Conservation (phyloP, 2,113 vertebrate species). For the Lucifuga dentata region DNA sequence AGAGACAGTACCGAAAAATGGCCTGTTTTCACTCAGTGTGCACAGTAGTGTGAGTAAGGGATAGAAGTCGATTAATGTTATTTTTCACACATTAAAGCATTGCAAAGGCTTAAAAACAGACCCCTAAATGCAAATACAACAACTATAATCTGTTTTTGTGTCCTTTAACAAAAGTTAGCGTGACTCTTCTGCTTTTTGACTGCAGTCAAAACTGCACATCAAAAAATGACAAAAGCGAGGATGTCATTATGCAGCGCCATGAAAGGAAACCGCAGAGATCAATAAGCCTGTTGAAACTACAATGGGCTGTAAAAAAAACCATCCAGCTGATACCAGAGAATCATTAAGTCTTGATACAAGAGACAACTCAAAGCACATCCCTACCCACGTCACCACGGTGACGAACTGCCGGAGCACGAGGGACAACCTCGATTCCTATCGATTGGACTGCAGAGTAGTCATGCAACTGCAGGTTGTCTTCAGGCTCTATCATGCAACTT, state of each 20-base stretch:
- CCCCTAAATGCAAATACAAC: too few relatives aligned
- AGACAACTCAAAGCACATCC: constrained; percentile 34
- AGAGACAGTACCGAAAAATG: too few relatives aligned
- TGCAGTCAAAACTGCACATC: constrained; percentile 22
- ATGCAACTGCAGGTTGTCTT: constrained; percentile 47
- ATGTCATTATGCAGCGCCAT: constrained; percentile 3
- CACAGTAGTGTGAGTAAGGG: too few relatives aligned
- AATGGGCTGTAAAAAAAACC: neutral
- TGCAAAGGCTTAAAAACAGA: too few relatives aligned
- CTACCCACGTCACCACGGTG: constrained; percentile 18
- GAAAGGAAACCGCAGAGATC: constrained; percentile 17
- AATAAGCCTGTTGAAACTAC: constrained; percentile 2
- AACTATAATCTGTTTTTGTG: too few relatives aligned
- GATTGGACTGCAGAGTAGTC: constrained; percentile 36
- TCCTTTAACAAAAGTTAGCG: too few relatives aligned
- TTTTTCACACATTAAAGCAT: too few relatives aligned
- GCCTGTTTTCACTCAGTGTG: too few relatives aligned
- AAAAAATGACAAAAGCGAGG: constrained; percentile 29
- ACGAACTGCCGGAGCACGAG: constrained; percentile 42
- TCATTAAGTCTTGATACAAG: constrained; percentile 37
- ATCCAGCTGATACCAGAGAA: constrained; percentile 2
- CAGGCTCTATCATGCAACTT: constrained; percentile 66
- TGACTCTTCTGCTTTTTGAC: constrained; percentile 16
- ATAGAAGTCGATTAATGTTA: too few relatives aligned
- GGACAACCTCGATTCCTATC: constrained; percentile 28